Evolutionary conservation across 2,888 invertebrate genomes (phyloP), one percentile per base, ranked within the genome.

Genomic region (Clistopyga incitator): DNA sequence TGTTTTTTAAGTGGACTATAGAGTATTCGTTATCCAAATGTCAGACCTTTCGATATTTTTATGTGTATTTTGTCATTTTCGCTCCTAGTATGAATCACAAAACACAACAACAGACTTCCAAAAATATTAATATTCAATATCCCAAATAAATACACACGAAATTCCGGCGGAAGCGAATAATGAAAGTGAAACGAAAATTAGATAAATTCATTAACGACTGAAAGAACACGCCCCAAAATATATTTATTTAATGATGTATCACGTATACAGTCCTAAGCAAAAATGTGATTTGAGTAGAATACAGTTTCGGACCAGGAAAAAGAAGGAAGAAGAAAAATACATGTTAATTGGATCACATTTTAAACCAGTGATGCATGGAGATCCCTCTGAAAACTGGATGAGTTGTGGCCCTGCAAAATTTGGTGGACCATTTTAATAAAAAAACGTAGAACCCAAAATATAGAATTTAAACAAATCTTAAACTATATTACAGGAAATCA

Each of bases 21-120:
- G 50, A 47, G 29, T 23, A 50, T 67, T 67, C 6, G 15, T 50
- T 67, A 50, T 50, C 13, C 25, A 15, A 29, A 50, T 67, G 67
- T 67, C 20, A 45, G 20, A 29, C 23, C 10, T 52, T 0, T 68
- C 34, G 34, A 68, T 68, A 52, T 68, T 29, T 18, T 34, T 50
- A 10, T 56, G 56, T 71, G 56, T 56, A 8, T 71, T 25, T 25
- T 25, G 15, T 6, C n/a, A 10, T 34, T 13, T 29, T 70, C 68
- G 52, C 50, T 70, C 11, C 6, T 10, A 13, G 68, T 70, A 8
- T 8, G 34, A 23, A n/a, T n/a, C n/a, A n/a, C n/a, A 34, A n/a
- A 59, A 13, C 23, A 11, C 11, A 10, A 34, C 38, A 2, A 8
- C 20, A 20, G 1, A 45, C 20, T 65, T 61, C 29, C 15, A 56